Percentiles rank a stretch among this genome's conserved stretches.
Conservation (phyloP, 2,113 vertebrate genomes). For the Seriola rivoliana region DNA sequence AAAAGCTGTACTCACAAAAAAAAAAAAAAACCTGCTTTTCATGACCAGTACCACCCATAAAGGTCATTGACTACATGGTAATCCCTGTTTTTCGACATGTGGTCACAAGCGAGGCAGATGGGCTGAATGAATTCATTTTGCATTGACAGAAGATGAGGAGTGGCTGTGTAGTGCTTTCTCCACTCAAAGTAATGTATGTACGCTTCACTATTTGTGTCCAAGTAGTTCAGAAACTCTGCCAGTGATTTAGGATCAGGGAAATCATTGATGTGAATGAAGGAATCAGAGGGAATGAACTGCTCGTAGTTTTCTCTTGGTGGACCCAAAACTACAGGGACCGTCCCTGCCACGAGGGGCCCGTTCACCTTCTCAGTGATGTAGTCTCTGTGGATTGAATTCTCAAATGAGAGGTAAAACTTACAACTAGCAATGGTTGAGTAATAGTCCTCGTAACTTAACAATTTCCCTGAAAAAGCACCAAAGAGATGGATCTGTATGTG, state of each 20-base stretch:
- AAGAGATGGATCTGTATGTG: constrained; percentile 88
- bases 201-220: constrained; percentile 86
- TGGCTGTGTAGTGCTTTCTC: constrained; percentile 88
- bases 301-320: constrained; percentile 92
- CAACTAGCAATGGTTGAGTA: constrained; percentile 88
- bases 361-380: constrained; percentile 92
- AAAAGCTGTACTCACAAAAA: too few species aligned
- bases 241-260: constrained; percentile 88
- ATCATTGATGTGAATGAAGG: constrained; percentile 92
- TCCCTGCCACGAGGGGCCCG: constrained; percentile 86
- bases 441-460: constrained; percentile 85
- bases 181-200: constrained; percentile 90
- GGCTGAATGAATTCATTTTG: constrained; percentile 60
- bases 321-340: constrained; percentile 90
- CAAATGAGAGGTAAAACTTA: constrained; percentile 93
- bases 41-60: constrained; percentile 23
- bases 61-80: constrained; percentile 10
- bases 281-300: constrained; percentile 88
- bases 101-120: constrained; percentile 56
- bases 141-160: constrained; percentile 87
- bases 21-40: background rate
- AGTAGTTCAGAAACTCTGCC: constrained; percentile 86
- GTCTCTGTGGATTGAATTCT: constrained; percentile 91
- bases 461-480: constrained; percentile 83
- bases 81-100: constrained; percentile 8